These are phyloP conservation scores for Labrus mixtus DNA, from an alignment of 2,113 vertebrate genomes.

Conservation along the genomic window DNA sequence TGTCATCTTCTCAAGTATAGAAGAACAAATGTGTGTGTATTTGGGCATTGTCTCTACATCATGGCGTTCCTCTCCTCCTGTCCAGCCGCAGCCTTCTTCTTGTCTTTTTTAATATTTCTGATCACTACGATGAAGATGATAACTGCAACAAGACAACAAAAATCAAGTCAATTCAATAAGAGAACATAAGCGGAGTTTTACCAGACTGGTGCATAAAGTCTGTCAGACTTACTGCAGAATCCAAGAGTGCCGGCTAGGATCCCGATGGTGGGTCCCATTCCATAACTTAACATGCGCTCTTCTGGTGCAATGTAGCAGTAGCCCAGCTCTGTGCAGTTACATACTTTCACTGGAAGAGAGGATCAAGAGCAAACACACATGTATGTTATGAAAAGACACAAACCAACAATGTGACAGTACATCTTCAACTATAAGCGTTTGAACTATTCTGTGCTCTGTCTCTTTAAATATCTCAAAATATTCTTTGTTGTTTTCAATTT, in stretches of 20 bases:
- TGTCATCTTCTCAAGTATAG: not conserved
- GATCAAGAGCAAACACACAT: slow-evolving; percentile 6
- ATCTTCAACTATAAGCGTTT: not conserved
- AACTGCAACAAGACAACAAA: slow-evolving; percentile 56
- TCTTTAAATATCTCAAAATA: too few relatives aligned
- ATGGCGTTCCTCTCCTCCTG: slow-evolving; percentile 65
- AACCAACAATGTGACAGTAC: not conserved
- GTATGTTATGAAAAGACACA: not conserved
- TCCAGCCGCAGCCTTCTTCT: not conserved
- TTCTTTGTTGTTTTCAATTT: not conserved
- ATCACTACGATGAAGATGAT: slow-evolving; percentile 68
- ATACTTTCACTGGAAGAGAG: slow-evolving; percentile 76
- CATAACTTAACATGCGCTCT: not conserved
- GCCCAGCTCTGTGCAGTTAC: slow-evolving; percentile 84
- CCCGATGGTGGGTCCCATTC: slow-evolving; percentile 70
- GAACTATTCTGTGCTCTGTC: too few relatives aligned
- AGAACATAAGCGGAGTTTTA: not conserved
- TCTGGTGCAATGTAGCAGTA: slow-evolving; percentile 78
- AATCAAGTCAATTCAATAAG: not conserved
- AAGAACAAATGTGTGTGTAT: slow-evolving; percentile 11
- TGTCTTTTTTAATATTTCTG: slow-evolving; percentile 63
- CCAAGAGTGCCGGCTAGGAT: slow-evolving; percentile 76
- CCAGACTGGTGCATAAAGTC: not conserved
- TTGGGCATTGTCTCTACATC: slow-evolving; percentile 63
- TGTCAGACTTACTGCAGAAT: slow-evolving; percentile 76